Evolutionary conservation across 1,140 invertebrate genomes (phyloP).

Genomic region (Drosophila nikananu): DNA sequence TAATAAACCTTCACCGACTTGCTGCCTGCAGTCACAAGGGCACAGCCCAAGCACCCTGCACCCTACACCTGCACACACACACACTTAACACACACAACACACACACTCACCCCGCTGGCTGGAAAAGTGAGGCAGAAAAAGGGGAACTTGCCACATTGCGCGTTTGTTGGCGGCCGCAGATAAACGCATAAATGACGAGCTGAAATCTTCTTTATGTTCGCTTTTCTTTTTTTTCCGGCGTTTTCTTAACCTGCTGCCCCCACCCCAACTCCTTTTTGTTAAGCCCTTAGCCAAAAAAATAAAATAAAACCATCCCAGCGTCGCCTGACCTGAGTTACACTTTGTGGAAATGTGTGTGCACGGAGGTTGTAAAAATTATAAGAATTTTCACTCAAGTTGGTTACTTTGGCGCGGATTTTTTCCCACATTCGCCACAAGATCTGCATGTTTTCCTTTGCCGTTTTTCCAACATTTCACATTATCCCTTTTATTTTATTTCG

Average conservation of each 20-base stretch:
- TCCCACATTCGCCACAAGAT: slow-evolving; percentile 35
- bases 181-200: slow-evolving; percentile 83
- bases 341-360: slow-evolving; percentile 17
- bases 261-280: slow-evolving; percentile 59
- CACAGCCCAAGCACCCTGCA: background rate
- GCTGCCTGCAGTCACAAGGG: background rate
- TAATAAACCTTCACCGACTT: background rate
- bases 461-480: slow-evolving; percentile 18
- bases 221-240: slow-evolving; percentile 28
- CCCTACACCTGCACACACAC: slow-evolving; percentile 17
- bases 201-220: slow-evolving; percentile 73
- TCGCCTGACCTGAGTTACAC: slow-evolving; percentile 51
- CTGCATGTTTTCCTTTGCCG: slow-evolving; percentile 30
- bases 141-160: slow-evolving; percentile 63
- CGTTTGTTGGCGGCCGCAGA: slow-evolving; percentile 73
- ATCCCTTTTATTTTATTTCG: slow-evolving; percentile 31
- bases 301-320: slow-evolving; percentile 2
- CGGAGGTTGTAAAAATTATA: slow-evolving; percentile 72
- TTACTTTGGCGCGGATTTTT: slow-evolving; percentile 51
- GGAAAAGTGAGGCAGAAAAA: slow-evolving; percentile 28
- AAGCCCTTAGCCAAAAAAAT: slow-evolving; percentile 62
- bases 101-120: background rate
- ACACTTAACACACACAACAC: background rate
- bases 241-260: slow-evolving; percentile 31
- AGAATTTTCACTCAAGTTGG: slow-evolving; percentile 80